Percentiles rank a stretch among this genome's conserved stretches.
These are phyloP conservation scores for Drosophila persimilis DNA, from an alignment of 1,140 invertebrate genomes.

Conservation along the genomic window DNA sequence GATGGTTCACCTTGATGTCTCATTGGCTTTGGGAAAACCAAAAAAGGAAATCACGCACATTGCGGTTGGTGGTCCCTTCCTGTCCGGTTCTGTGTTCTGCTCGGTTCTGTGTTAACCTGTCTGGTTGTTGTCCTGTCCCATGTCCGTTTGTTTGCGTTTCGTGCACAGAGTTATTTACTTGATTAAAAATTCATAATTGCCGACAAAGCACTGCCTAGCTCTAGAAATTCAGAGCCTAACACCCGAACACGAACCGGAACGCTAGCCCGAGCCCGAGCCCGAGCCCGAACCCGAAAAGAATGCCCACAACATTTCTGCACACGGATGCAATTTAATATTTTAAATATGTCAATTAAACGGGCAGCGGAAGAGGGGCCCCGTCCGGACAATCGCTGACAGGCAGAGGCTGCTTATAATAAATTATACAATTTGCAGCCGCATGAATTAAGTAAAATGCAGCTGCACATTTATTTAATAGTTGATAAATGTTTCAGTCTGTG, in stretches of 20 bases:
- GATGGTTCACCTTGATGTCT: constrained; percentile 35
- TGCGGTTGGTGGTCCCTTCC: constrained; percentile 34
- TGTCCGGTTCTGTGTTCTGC: too few species aligned
- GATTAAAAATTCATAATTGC: constrained; percentile 81
- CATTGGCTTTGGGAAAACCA: constrained; percentile 41
- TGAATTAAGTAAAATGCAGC: constrained; percentile 64
- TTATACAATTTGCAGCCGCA: constrained; percentile 49
- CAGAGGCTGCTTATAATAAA: constrained; percentile 72
- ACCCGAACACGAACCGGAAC: too few species aligned
- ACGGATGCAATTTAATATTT: constrained; percentile 81
- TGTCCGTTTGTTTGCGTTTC: constrained; percentile 30
- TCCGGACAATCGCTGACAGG: constrained; percentile 68
- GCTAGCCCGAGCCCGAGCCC: too few species aligned
- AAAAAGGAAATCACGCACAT: constrained; percentile 62
- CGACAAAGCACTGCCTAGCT: constrained; percentile 39
- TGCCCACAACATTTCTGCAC: constrained; percentile 50
- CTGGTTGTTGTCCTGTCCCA: constrained; percentile 11
- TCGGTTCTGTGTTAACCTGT: constrained; percentile 11
- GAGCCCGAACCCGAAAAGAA: constrained; percentile 10
- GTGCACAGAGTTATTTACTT: constrained; percentile 61
- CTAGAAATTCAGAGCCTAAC: constrained; percentile 7
- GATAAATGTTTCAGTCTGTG: constrained; percentile 43
- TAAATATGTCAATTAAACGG: constrained; percentile 79
- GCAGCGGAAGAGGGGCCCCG: constrained; percentile 1
- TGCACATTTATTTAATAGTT: constrained; percentile 50